phyloP scores from a whole-genome alignment of 2,888 invertebrate species.

The Drosophila paramelanica region DNA sequence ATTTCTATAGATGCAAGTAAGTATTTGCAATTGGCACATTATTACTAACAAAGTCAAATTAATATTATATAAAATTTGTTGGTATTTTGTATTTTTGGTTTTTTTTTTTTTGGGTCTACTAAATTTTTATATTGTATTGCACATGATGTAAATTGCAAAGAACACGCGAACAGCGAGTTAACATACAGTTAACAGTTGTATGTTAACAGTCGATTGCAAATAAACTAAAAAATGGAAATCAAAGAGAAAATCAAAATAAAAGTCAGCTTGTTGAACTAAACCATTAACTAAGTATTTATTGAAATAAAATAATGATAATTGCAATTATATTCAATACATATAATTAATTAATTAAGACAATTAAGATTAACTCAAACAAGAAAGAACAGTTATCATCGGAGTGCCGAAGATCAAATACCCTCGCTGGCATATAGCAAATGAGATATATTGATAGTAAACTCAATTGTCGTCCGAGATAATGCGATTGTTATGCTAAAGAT shows the following conservation, averaged over 20 bases:
- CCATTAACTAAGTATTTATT: conserved; percentile 75
- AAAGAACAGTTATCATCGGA: neutral
- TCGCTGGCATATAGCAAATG: neutral
- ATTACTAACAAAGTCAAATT: conserved; percentile 55
- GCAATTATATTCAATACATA: conserved; percentile 25
- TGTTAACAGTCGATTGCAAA: conserved; percentile 7
- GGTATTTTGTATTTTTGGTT: conserved; percentile 7
- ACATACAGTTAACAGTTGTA: conserved; percentile 15
- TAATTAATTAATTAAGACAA: conserved; percentile 35
- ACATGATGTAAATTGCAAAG: conserved; percentile 15
- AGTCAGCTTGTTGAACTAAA: conserved; percentile 62
- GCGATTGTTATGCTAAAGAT: neutral
- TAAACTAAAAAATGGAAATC: conserved; percentile 16
- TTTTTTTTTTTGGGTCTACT: neutral
- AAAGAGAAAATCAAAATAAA: conserved; percentile 12
- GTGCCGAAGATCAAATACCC: neutral
- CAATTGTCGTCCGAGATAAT: neutral
- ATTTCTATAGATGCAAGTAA: conserved; percentile 34
- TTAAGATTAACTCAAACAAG: conserved; percentile 33
- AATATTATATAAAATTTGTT: conserved; percentile 21
- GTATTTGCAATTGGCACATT: conserved; percentile 71
- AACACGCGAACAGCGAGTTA: conserved; percentile 1
- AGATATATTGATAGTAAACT: neutral
- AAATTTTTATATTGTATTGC: conserved; percentile 10
- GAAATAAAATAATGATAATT: conserved; percentile 56